These are phyloP conservation scores for Accipiter cooperii DNA, from an alignment of 2,113 vertebrate genomes.

Conservation along the genomic window DNA sequence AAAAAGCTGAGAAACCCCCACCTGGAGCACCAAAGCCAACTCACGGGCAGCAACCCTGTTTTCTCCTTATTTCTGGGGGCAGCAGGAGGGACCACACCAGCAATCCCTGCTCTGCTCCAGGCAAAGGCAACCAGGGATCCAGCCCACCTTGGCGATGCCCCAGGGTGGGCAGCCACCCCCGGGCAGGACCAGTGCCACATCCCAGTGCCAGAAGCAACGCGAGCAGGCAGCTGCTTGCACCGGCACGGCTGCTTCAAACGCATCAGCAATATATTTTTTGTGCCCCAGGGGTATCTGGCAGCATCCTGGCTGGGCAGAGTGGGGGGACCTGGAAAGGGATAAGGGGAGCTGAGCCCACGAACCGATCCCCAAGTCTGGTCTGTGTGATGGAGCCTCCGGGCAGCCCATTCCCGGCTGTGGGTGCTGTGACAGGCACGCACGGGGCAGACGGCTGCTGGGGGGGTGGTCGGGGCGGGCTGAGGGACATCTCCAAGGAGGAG, in stretches of 20 bases:
- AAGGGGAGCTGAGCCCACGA: neutral
- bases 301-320: neutral
- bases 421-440: neutral
- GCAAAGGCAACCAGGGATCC: neutral
- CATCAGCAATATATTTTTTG: neutral
- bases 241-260: rapidly evolving
- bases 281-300: neutral
- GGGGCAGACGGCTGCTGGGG: rapidly evolving
- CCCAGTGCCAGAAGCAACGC: rapidly evolving
- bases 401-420: rapidly evolving
- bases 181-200: neutral
- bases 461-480: neutral
- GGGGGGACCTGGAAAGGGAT: neutral
- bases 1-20: rapidly evolving
- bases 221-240: neutral
- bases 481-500: neutral
- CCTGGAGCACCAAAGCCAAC: neutral
- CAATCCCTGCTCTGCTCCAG: neutral
- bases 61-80: neutral
- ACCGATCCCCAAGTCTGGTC: rapidly evolving
- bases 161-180: neutral
- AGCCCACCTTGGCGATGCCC: neutral
- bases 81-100: neutral
- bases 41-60: rapidly evolving
- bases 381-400: neutral